These are phyloP conservation scores for Drosophila aldrichi DNA, from an alignment of 2,888 invertebrate species.

Conservation along the genomic window DNA sequence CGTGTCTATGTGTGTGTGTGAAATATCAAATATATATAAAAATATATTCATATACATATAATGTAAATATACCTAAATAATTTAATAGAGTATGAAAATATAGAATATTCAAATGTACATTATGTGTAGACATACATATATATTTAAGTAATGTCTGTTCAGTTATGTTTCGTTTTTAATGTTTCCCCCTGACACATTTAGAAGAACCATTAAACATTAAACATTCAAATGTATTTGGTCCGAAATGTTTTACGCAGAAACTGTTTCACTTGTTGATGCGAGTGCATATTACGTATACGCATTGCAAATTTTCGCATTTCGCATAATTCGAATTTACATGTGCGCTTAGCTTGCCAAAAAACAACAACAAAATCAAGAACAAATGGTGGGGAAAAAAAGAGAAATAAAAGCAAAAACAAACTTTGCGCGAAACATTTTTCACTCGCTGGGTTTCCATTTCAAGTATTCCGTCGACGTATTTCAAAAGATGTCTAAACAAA, in stretches of 20 bases:
- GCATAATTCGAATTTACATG: conserved; percentile 60
- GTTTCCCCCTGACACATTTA: conserved; percentile 1
- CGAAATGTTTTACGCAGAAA: conserved; percentile 24
- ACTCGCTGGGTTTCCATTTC: conserved; percentile 38
- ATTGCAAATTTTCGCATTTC: conserved; percentile 30
- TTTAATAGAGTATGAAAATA: not conserved
- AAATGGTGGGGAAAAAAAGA: not conserved
- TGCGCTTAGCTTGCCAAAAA: conserved; percentile 29
- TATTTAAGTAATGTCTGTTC: not conserved
- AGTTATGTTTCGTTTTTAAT: not conserved
- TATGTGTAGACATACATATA: not conserved
- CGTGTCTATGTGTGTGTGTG: no score
- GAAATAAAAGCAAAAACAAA: conserved; percentile 19
- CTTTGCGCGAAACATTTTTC: conserved; percentile 31
- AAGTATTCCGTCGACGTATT: conserved; percentile 29
- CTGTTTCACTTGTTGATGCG: conserved; percentile 60
- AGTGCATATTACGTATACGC: conserved; percentile 69
- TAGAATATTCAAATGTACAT: not conserved
- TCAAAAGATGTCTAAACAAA: conserved; percentile 62
- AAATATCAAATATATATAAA: no score
- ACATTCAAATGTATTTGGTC: conserved; percentile 17
- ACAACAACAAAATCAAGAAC: not conserved
- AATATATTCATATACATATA: no score
- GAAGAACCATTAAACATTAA: not conserved
- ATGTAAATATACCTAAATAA: no score